Evolutionary conservation across 1,140 invertebrate species (phyloP).

Genomic region (Oscheius sp.): DNA sequence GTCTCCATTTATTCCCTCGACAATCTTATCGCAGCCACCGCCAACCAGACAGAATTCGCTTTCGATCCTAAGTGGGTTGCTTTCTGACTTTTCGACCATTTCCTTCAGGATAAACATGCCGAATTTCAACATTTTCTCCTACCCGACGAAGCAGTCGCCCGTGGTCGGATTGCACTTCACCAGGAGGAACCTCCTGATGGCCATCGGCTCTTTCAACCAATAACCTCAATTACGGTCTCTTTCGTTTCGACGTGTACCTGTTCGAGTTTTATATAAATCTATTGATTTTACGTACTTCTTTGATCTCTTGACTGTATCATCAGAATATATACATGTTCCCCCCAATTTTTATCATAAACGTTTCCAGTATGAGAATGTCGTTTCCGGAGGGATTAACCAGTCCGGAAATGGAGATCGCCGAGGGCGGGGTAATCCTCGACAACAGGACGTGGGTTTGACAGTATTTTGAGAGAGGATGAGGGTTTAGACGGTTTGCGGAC

Average conservation of each 20-base stretch:
- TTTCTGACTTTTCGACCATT: not conserved
- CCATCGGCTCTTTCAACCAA: slow-evolving; percentile 51
- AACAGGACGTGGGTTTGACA: slow-evolving; percentile 48
- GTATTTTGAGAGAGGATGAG: not conserved
- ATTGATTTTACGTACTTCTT: no score
- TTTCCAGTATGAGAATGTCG: no score
- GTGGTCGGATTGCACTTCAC: slow-evolving; percentile 53
- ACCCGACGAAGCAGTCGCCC: slow-evolving; percentile 53
- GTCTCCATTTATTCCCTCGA: slow-evolving; percentile 33
- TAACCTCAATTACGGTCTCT: no score
- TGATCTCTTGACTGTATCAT: no score
- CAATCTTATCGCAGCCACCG: slow-evolving; percentile 9
- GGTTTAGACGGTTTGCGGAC: slow-evolving; percentile 63
- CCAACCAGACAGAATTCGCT: not conserved
- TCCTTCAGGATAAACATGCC: slow-evolving; percentile 47
- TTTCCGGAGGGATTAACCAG: slow-evolving; percentile 44
- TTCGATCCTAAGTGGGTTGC: slow-evolving; percentile 25
- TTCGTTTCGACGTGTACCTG: no score
- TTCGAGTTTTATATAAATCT: no score
- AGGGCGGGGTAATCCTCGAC: slow-evolving; percentile 58
- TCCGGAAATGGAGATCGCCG: slow-evolving; percentile 58
- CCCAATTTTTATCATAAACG: no score
- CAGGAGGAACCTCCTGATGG: slow-evolving; percentile 50
- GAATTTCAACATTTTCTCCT: slow-evolving; percentile 47
- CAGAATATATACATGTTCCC: no score